These are phyloP conservation scores for Mastomys natalensis DNA, from an alignment of 2,113 vertebrate species.

Conservation along the genomic window DNA sequence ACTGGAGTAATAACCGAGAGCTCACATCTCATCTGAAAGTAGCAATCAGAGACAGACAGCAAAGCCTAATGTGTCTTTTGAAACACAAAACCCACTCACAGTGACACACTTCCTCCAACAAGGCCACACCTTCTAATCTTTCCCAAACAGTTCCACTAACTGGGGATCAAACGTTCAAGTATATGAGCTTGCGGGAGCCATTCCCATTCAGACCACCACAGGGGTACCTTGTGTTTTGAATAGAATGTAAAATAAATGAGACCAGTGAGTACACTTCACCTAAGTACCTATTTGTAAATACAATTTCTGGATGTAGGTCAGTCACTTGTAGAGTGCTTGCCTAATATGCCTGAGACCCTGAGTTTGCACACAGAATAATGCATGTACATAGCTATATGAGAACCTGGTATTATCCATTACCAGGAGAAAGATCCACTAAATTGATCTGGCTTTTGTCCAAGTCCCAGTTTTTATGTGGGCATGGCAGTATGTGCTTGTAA, in stretches of 20 bases:
- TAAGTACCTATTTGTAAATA: not conserved
- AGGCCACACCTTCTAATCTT: not conserved
- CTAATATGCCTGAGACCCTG: not conserved
- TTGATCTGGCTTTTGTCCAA: not conserved
- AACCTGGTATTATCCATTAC: not conserved
- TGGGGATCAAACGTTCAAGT: not conserved
- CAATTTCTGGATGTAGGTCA: not conserved
- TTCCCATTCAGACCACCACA: not conserved
- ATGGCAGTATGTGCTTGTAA: not conserved
- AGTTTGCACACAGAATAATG: not conserved
- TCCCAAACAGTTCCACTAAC: not conserved
- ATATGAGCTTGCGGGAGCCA: not conserved
- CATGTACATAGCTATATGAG: not conserved
- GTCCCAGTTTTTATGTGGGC: not conserved
- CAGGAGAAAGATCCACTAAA: not conserved
- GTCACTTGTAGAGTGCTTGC: not conserved
- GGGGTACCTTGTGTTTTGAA: not conserved
- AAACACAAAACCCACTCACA: not conserved
- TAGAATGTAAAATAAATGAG: constrained; percentile 18
- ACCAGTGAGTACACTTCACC: rapidly evolving
- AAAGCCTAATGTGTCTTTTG: not conserved
- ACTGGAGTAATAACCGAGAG: not conserved
- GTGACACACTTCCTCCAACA: not conserved
- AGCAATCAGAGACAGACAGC: not conserved
- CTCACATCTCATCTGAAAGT: not conserved